phyloP scores from a whole-genome alignment of 2,113 vertebrate species.

The Pitta sordida region DNA sequence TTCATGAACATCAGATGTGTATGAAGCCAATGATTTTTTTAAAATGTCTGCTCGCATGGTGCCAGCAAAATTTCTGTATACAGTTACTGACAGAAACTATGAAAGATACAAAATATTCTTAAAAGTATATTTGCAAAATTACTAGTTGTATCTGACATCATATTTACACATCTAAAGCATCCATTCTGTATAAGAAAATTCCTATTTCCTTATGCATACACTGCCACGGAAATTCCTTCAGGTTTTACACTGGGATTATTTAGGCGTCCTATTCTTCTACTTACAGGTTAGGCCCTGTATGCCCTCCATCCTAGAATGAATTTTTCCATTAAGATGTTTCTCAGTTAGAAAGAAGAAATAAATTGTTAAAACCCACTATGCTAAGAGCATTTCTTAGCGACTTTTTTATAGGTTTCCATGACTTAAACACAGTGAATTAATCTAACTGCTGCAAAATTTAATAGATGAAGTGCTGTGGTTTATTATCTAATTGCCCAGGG shows the following conservation, averaged over 20 bases:
- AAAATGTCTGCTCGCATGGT: not conserved
- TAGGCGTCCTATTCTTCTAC: not conserved
- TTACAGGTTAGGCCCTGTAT: not conserved
- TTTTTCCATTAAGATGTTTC: not conserved
- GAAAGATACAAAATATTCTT: not conserved
- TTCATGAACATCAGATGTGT: not conserved
- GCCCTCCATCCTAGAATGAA: not conserved
- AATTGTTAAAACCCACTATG: not conserved
- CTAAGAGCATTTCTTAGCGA: not conserved
- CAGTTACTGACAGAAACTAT: not conserved
- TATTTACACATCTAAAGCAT: not conserved
- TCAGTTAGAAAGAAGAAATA: not conserved
- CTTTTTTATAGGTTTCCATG: not conserved
- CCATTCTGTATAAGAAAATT: not conserved
- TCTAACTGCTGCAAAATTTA: not conserved
- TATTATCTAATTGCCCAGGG: not conserved
- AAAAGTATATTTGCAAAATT: not conserved
- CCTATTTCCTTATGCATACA: not conserved
- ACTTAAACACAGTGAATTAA: not conserved
- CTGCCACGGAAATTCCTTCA: not conserved
- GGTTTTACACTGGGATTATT: not conserved
- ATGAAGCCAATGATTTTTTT: not conserved
- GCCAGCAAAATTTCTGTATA: not conserved
- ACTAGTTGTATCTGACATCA: not conserved
- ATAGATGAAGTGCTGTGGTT: not conserved